Evolutionary conservation across 2,113 vertebrate genomes (phyloP).

Genomic region (Pangasianodon gigas): DNA sequence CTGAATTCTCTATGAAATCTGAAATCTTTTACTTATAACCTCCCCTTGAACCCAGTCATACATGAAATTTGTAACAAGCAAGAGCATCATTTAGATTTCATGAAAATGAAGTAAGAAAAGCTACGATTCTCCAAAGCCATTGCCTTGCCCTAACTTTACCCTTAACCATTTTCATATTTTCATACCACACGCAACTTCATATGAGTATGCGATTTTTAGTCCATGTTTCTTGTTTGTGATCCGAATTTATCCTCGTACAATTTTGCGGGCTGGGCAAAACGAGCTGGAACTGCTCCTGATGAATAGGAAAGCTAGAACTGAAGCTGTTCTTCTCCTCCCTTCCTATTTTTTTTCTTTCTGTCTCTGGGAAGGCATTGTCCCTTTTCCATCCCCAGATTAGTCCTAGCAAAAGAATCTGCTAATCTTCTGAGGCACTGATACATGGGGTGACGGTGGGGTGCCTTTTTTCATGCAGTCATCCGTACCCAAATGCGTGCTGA

Average conservation of each 20-base stretch:
- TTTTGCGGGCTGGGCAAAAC: slow-evolving; percentile 22
- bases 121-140: not conserved
- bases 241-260: slow-evolving; percentile 30
- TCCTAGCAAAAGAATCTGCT: slow-evolving; percentile 66
- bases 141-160: not conserved
- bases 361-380: slow-evolving; percentile 66
- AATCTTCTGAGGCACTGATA: slow-evolving; percentile 73
- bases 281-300: slow-evolving; percentile 21
- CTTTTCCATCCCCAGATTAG: slow-evolving; percentile 76
- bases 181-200: not conserved
- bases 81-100: not conserved
- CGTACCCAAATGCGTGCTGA: slow-evolving; percentile 69
- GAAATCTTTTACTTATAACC: not conserved
- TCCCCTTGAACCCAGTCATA: not conserved
- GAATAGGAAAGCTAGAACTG: slow-evolving; percentile 64
- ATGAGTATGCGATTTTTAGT: not conserved
- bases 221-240: not conserved
- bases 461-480: slow-evolving; percentile 71
- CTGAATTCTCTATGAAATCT: not conserved
- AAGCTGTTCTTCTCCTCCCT: slow-evolving; percentile 54
- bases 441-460: slow-evolving; percentile 71
- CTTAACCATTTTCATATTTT: not conserved
- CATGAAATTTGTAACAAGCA: slow-evolving; percentile 2
- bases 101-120: not conserved
- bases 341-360: slow-evolving; percentile 51